Percentiles rank a stretch among this genome's conserved stretches.
phyloP scores from a whole-genome alignment of 92 coral and sea anemone genomes.

The Nematostella vectensis region DNA sequence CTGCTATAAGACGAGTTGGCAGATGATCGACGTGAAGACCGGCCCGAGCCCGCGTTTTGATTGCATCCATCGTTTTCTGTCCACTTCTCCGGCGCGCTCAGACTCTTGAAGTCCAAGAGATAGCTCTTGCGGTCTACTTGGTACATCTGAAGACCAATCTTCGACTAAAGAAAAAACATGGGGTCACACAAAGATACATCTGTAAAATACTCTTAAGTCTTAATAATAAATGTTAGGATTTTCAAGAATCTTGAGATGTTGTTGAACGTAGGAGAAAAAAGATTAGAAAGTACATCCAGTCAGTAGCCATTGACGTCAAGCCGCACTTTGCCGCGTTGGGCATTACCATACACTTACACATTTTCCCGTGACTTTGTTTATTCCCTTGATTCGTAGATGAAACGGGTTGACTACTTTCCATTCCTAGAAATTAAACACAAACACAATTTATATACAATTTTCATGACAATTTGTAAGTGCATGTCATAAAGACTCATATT shows the following conservation, averaged over 20 bases:
- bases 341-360: slow-evolving; percentile 39
- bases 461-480: no score
- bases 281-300: no score
- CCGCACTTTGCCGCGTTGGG: no score
- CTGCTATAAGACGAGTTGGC: slow-evolving; percentile 90
- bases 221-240: neutral
- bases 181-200: neutral
- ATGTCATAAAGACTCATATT: no score
- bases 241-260: no score
- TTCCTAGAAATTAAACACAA: slow-evolving; percentile 36
- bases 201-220: neutral
- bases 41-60: slow-evolving; percentile 35
- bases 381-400: slow-evolving; percentile 71
- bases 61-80: slow-evolving; percentile 14
- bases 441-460: no score
- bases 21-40: slow-evolving; percentile 69
- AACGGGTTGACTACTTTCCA: slow-evolving; percentile 97
- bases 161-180: slow-evolving; percentile 43
- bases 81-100: slow-evolving; percentile 47
- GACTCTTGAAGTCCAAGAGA: slow-evolving; percentile 88
- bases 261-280: no score
- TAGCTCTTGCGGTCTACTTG: slow-evolving; percentile 97
- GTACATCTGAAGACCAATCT: slow-evolving; percentile 83
- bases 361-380: slow-evolving; percentile 77
- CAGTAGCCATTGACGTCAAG: no score